Percentiles rank a stretch among this genome's conserved stretches.
phyloP scores from a whole-genome alignment of 2,797 vertebrate species.

The Lepus oiostolus region DNA sequence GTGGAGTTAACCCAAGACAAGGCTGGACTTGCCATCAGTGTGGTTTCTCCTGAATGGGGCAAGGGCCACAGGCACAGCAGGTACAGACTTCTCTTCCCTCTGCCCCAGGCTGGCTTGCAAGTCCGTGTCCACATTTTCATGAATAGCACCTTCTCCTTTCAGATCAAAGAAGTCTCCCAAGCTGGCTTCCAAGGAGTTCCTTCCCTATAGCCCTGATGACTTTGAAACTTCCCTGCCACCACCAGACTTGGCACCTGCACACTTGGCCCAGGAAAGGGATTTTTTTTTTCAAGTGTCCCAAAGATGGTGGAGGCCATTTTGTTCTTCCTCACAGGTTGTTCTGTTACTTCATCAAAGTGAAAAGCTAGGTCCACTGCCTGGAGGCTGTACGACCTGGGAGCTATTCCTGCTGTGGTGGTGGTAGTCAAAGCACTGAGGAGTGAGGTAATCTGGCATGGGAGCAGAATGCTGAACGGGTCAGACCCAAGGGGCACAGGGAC shows the following conservation, averaged over 20 bases:
- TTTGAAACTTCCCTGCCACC: slow-evolving; percentile 86
- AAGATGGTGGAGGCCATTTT: slow-evolving; percentile 98
- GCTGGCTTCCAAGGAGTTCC: slow-evolving; percentile 86
- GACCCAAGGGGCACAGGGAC: too few relatives aligned
- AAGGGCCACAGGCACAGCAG: slow-evolving; percentile 89
- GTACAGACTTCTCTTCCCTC: slow-evolving; percentile 90
- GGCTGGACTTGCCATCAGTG: slow-evolving; percentile 97
- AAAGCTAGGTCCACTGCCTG: slow-evolving; percentile 97
- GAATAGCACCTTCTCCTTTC: slow-evolving; percentile 83
- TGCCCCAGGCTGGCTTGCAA: slow-evolving; percentile 90
- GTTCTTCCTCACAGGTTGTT: slow-evolving; percentile 92
- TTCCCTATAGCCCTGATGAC: slow-evolving; percentile 86
- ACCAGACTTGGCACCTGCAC: slow-evolving; percentile 86
- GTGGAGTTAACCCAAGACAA: slow-evolving; percentile 94
- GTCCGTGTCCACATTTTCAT: slow-evolving; percentile 88
- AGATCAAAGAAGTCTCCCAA: slow-evolving; percentile 87
- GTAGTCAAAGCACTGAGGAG: too few relatives aligned
- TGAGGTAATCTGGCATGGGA: too few relatives aligned
- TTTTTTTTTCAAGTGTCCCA: slow-evolving; percentile 94
- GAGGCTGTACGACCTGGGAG: slow-evolving; percentile 93
- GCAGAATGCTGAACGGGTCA: too few relatives aligned
- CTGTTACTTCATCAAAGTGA: slow-evolving; percentile 92
- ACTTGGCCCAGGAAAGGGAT: slow-evolving; percentile 90
- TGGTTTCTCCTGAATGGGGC: slow-evolving; percentile 94
- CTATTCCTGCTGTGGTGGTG: too few relatives aligned